phyloP scores from a whole-genome alignment of 1,140 invertebrate species.

The Teleogryllus occipitalis region DNA sequence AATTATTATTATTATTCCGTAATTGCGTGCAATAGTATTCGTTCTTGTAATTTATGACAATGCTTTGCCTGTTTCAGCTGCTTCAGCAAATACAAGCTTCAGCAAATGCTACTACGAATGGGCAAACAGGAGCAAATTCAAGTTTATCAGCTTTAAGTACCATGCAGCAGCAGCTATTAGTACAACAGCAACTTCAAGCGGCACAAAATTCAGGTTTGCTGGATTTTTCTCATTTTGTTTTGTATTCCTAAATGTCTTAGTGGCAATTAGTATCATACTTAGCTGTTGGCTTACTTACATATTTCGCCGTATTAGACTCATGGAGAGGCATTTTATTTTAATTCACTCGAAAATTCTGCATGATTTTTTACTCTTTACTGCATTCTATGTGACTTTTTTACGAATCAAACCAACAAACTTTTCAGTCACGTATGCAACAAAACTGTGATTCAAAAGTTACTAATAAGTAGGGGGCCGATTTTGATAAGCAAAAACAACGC shows the following conservation, averaged over 20 bases:
- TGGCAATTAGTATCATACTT: neutral
- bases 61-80: constrained; percentile 25
- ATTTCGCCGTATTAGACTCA: neutral
- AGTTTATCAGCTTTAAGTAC: constrained; percentile 30
- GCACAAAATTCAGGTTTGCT: constrained; percentile 43
- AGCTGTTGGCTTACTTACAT: neutral
- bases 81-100: constrained; percentile 25
- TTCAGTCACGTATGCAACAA: no score
- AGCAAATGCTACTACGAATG: constrained; percentile 30
- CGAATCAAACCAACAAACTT: no score
- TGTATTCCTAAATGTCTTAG: no score
- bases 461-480: no score
- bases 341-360: no score
- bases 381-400: no score
- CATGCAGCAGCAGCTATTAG: constrained; percentile 44
- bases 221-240: neutral
- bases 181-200: constrained; percentile 68
- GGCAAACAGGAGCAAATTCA: constrained; percentile 39
- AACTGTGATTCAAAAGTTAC: no score
- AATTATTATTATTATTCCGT: no score
- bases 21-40: no score
- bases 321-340: neutral
- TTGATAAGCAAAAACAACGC: no score
- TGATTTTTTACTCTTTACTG: no score
- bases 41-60: neutral